phyloP scores from a whole-genome alignment of 2,797 vertebrate species.

The Etheostoma perlongum region DNA sequence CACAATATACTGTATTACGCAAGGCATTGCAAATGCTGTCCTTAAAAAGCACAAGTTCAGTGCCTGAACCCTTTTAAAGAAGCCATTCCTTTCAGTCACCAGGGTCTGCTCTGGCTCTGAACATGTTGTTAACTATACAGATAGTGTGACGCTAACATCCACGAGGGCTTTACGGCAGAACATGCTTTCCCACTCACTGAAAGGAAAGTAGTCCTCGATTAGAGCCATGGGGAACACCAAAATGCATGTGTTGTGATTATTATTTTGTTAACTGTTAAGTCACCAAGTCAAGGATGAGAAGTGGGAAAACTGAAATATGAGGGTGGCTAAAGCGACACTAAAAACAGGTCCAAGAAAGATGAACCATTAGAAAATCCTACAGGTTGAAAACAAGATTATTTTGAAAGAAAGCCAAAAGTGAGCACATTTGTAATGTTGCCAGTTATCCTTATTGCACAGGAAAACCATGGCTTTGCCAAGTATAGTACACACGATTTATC shows the following conservation, averaged over 20 bases:
- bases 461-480: too few relatives aligned
- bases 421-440: too few relatives aligned
- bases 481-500: background rate
- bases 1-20: background rate
- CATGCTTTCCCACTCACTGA: constrained; percentile 35
- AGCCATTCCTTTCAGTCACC: background rate
- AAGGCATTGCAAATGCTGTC: background rate
- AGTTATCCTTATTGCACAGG: background rate
- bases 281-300: background rate
- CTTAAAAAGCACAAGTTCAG: background rate
- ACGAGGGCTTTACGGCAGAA: constrained; percentile 6
- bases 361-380: background rate
- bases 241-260: background rate
- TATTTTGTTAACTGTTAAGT: background rate
- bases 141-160: constrained; percentile 26
- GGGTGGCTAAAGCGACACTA: background rate
- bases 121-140: constrained; percentile 15
- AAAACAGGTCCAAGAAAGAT: background rate
- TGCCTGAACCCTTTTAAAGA: background rate
- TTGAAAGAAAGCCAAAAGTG: too few relatives aligned
- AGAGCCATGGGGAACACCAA: constrained; percentile 36
- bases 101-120: background rate
- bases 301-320: too few relatives aligned
- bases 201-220: background rate
- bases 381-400: background rate